Evolutionary conservation across 2,888 invertebrate genomes (phyloP), one percentile per base, ranked within the genome.

Genomic region (Philereme vetulata): DNA sequence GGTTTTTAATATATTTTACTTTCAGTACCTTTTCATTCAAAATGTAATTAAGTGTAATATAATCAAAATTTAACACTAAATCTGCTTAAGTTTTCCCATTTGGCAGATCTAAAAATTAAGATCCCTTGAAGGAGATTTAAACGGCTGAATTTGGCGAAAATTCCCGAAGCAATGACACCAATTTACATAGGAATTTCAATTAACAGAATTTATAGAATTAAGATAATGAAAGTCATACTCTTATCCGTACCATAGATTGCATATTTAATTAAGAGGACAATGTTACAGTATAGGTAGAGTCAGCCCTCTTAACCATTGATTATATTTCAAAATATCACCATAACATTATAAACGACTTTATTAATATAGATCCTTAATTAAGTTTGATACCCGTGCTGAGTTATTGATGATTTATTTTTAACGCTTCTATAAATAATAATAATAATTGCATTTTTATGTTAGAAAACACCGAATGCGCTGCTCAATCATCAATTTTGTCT

Each of bases 1-100:
- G 21, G 21, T 21, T 21, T 21, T 21, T 21, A 21, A 1, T 21
- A 21, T 21, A 21, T 21, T 21, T 21, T 21, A 21, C 21, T 21
- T 21, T 21, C 21, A 21, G 21, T 21, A 21, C 21, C 21, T 21
- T 21, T 21, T 21, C 21, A 21, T 21, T 21, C 21, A 21, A 44
- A 76, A 79, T n/a, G 83, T 86, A 90, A 90, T 90, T 88, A 88
- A 86, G 85, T 84, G 85, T 76, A 82, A 82, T 76, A 80, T 60
- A 76, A 78, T 77, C 80, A 72, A 75, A 81, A 83, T 75, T 81
- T 78, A 70, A 77, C 84, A 81, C 85, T 85, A 87, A 83, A 86
- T 88, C 83, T 81, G 82, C 80, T 79, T 79, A 81, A 84, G 78
- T 85, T 88, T 84, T 77, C 75, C 79, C 76, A 77, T 77, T 84